These are phyloP conservation scores for Brachypalpus laphriformis DNA, from an alignment of 2,888 invertebrate genomes.

Conservation along the genomic window DNA sequence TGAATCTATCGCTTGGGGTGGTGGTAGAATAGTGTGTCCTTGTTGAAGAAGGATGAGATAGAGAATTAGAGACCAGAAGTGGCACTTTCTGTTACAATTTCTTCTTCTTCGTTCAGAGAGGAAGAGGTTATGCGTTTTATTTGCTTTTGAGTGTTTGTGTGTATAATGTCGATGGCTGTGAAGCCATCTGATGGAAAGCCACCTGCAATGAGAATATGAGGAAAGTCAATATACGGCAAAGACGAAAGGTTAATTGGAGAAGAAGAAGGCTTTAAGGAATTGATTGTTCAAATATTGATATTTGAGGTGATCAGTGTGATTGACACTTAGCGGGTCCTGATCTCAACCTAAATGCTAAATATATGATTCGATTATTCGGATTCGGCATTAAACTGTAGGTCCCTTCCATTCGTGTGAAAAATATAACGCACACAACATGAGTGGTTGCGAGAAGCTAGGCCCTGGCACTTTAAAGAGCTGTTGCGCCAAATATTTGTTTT, in stretches of 20 bases:
- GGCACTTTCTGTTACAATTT: conserved; percentile 41
- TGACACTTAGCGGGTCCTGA: no score
- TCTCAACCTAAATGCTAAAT: no score
- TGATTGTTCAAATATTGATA: conserved; percentile 3
- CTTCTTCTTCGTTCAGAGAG: not conserved
- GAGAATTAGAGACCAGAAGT: conserved; percentile 54
- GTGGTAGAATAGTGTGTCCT: not conserved
- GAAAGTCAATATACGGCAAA: not conserved
- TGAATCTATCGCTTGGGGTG: conserved; percentile 26
- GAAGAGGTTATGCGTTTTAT: conserved; percentile 29
- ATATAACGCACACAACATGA: no score
- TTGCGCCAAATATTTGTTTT: no score
- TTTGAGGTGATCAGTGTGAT: not conserved
- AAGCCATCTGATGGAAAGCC: not conserved
- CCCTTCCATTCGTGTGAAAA: no score
- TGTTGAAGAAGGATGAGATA: conserved; percentile 15
- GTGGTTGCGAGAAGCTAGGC: no score
- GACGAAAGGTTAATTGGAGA: not conserved
- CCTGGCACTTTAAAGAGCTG: no score
- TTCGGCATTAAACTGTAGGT: no score
- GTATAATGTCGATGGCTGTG: not conserved
- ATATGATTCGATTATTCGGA: no score
- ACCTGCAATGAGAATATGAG: not conserved
- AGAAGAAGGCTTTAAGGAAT: not conserved
- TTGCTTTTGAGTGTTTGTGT: not conserved